Evolutionary conservation across 2,113 vertebrate species (phyloP), one percentile per base, ranked within the genome.

Genomic region (Grammomys dolichurus): DNA sequence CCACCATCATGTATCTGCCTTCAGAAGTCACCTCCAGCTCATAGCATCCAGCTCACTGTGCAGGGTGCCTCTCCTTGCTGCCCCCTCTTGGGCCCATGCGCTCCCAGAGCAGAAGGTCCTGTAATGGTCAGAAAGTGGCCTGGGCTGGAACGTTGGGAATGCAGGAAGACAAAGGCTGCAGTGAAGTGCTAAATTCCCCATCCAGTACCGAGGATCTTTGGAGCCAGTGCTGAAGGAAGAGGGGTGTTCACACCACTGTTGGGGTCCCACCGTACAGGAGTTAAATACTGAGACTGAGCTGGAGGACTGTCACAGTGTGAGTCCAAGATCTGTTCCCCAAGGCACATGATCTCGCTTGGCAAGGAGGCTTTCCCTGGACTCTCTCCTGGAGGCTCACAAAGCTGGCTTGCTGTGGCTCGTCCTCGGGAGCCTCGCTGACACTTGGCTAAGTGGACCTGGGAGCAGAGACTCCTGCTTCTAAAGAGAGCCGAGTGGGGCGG

Each of bases 341-440:
- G 56, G 81, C 51, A 9, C 36, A 3, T n/a, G 69, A 19, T 33
- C 28, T 58, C 3, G 3, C 31, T 24, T 9, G 17, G 65, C 63
- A 8, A 46, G 78, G 93, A 63, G 58, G 31, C 69, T 20, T 12
- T 16, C 46, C 67, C 46, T 48, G 46, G 46, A 7, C 4, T 40
- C 46, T 9, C 48, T 51, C 48, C 48, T 51, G 48, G 48, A 51
- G 8, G 48, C 48, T 51, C 48, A 28, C 31, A 3, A 4, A 24
- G 24, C 72, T 8, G 16, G 67, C 72, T 40, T 24, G 36, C 14
- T 0, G 43, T 1, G 11, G 70, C 65, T 31, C 4, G 54, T 77
- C 14, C 1, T 48, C 0, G 0, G 78, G 60, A n/a, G 3, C 17
- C 22, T 9, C n/a, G 0, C 11, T 9, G 54, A 51, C 12, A 1